Evolutionary conservation across 2,113 vertebrate genomes (phyloP).

Genomic region (Ploceus nigricollis): DNA sequence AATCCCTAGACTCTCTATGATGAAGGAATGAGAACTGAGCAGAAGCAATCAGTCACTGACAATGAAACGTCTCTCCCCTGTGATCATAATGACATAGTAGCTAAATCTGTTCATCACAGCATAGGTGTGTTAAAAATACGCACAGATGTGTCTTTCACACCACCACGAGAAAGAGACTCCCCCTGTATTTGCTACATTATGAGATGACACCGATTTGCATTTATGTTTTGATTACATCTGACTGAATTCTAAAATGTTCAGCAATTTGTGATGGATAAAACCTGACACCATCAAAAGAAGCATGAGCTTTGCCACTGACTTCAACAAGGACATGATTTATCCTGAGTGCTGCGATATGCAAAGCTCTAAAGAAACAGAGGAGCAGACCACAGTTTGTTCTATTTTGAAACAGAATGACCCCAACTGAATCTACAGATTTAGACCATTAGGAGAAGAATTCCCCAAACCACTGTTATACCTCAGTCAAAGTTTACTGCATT

Average conservation of each 20-base stretch:
- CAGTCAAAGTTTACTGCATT: background rate
- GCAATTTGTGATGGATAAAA: background rate
- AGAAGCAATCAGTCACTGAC: constrained; percentile 44
- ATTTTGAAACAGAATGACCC: background rate
- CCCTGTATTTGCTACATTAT: constrained; percentile 26
- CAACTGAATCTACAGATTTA: background rate
- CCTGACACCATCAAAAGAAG: constrained; percentile 15
- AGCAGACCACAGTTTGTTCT: background rate
- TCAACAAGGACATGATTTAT: background rate
- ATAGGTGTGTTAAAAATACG: constrained; percentile 34
- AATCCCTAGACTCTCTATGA: background rate
- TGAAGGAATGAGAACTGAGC: background rate
- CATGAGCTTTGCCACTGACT: background rate
- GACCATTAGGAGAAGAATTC: background rate
- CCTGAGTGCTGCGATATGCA: background rate
- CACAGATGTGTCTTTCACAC: constrained; percentile 50
- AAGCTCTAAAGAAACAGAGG: background rate
- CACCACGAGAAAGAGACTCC: constrained; percentile 25
- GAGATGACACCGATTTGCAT: constrained; percentile 39
- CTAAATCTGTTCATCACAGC: constrained; percentile 38
- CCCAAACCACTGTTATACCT: background rate
- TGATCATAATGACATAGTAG: constrained; percentile 29
- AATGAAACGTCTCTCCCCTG: constrained; percentile 23
- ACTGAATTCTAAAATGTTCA: background rate
- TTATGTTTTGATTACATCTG: constrained; percentile 56